Evolutionary conservation across 2,888 invertebrate species (phyloP), one percentile per base, ranked within the genome.

Genomic region (Iselma pallidipennis): DNA sequence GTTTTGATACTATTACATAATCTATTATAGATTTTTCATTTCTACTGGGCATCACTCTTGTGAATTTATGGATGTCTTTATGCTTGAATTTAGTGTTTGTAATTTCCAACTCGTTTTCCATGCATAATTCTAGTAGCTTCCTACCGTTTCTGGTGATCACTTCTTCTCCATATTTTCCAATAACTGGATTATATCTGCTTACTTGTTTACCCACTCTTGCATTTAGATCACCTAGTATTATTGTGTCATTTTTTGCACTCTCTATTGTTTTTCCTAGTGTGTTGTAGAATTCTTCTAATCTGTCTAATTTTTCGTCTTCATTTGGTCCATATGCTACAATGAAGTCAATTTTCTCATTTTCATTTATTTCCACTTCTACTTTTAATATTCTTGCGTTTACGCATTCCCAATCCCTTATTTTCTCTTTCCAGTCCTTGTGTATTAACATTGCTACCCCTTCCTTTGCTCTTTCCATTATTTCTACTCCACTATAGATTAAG

Each of bases 11-110:
- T 54, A 57, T n/a, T n/a, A 57, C 29, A 6, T 57, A 57, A 26
- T 57, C 58, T n/a, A 52, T 21, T 52, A 63, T 60, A 12, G 59
- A 59, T 50, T 53, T 63, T 45, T 59, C 59, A n/a, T 53, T 52
- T 50, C 59, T 59, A 16, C 55, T 29, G 19, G 19, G 9, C n/a
- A 42, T 45, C 52, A 56, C 49, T 37, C 59, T 50, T 5, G 63
- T 57, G 16, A 28, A 51, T 23, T 31, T 52, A 33, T 57, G 57
- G 1, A 59, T 63, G 14, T 57, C 49, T 28, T 63, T 59, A 14
- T 63, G 63, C 37, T 49, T 26, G n/a, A 37, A 59, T 16, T 42
- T 50, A 16, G 56, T 45, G 29, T 56, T 62, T 16, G 45, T 12
- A 10, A 65, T 21, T 37, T 55, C 26, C 14, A 61, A 14, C 10